These are phyloP conservation scores for Aphidius gifuensis DNA, from an alignment of 1,140 invertebrate genomes.

Conservation along the genomic window DNA sequence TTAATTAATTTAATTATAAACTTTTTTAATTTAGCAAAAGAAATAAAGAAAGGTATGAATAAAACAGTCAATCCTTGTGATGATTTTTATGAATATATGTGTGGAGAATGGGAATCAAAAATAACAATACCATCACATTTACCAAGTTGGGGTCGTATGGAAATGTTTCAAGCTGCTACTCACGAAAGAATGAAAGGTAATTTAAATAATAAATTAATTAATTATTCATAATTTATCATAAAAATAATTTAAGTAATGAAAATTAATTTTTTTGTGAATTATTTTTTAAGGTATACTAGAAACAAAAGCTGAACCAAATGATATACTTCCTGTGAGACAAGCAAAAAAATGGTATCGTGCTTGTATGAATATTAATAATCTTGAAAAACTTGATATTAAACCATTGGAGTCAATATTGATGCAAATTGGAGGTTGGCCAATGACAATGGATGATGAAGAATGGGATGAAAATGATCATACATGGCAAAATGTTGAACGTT, in stretches of 20 bases:
- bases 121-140: slow-evolving; percentile 16
- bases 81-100: slow-evolving; percentile 26
- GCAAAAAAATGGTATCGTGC: slow-evolving; percentile 2
- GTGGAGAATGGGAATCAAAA: slow-evolving; percentile 16
- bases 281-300: slow-evolving; percentile 26
- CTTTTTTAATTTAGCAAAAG: slow-evolving; percentile 29
- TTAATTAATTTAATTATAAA: slow-evolving; percentile 25
- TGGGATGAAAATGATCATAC: slow-evolving; percentile 29
- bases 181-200: slow-evolving; percentile 18
- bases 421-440: slow-evolving; percentile 35
- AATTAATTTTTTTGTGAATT: background rate
- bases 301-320: background rate
- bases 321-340: slow-evolving; percentile 4
- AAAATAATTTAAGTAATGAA: background rate
- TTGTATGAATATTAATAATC: background rate
- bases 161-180: slow-evolving; percentile 10
- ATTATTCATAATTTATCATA: background rate
- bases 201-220: background rate
- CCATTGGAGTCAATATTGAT: slow-evolving; percentile 25
- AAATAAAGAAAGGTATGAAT: slow-evolving; percentile 22
- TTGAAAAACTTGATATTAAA: slow-evolving; percentile 14
- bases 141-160: slow-evolving; percentile 5
- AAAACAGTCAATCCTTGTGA: slow-evolving; percentile 24
- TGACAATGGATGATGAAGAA: slow-evolving; percentile 31
- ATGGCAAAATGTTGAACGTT: slow-evolving; percentile 34